Conservation (phyloP, 1,140 invertebrate genomes). For the Zaprionus capensis region DNA sequence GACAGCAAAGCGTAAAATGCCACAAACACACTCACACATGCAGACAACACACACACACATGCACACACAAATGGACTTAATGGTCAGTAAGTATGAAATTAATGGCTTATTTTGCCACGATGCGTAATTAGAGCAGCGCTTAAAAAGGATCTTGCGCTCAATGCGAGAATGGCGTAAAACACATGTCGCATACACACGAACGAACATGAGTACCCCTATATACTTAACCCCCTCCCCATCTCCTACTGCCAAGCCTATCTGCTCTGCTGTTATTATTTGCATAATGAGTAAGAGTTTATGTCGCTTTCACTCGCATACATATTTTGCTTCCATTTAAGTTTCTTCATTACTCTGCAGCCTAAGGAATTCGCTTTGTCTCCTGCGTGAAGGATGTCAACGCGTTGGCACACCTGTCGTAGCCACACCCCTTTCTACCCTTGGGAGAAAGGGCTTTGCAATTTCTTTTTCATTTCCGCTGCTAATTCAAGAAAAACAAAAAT, state of each 20-base stretch:
- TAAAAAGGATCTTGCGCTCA: slow-evolving; percentile 13
- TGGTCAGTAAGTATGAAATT: slow-evolving; percentile 77
- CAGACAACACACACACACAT: background rate
- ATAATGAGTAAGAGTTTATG: slow-evolving; percentile 14
- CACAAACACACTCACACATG: background rate
- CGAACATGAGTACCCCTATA: background rate
- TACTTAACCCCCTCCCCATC: background rate
- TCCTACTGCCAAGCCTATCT: background rate
- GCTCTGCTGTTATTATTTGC: slow-evolving; percentile 6
- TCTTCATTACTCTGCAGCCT: slow-evolving; percentile 64
- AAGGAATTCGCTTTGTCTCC: slow-evolving; percentile 50
- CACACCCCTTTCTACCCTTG: background rate
- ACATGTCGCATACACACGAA: slow-evolving; percentile 13
- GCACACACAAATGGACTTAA: slow-evolving; percentile 37
- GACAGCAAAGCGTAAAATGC: slow-evolving; percentile 55
- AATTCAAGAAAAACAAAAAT: slow-evolving; percentile 69
- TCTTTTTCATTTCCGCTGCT: slow-evolving; percentile 77
- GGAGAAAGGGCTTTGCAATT: slow-evolving; percentile 58
- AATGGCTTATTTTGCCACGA: slow-evolving; percentile 63
- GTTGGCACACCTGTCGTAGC: background rate
- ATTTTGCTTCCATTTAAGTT: slow-evolving; percentile 69
- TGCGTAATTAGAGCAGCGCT: slow-evolving; percentile 56
- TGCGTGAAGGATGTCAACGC: background rate
- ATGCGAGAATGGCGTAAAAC: background rate
- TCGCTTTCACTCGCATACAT: slow-evolving; percentile 39